Evolutionary conservation across 2,797 vertebrate species (phyloP), one percentile per base, ranked within the genome.

Genomic region (Myripristis murdjan): DNA sequence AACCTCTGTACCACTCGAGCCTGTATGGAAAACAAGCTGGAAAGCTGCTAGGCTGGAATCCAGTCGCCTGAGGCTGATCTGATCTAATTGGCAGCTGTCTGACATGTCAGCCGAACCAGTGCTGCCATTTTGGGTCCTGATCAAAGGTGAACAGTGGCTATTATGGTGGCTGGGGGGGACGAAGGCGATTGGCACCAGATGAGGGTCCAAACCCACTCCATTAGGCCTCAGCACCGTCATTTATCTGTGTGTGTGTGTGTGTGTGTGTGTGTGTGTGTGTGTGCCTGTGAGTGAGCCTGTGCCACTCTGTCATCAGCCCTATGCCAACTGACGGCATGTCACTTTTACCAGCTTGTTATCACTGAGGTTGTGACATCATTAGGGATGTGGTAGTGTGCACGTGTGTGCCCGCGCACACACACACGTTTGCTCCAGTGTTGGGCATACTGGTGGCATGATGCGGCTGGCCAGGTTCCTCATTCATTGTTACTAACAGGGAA

Each of bases 51-150:
- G 77, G 70, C 65, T 60, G 41, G 53, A 64, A 70, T 77, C 70
- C 77, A 79, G 64, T 83, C 5, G 88, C 92, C 92, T 65, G 71
- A 70, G 92, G 93, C 88, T 86, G 82, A 89, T 76, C 68, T 73
- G 61, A 75, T 84, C 86, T 93, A 94, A 94, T 92, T 92, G 92
- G 86, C 90, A 89, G 79, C 87, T 91, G 88, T 91, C 90, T 89
- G 87, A 85, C 84, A 64, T 82, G 84, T 90, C 83, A 82, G 82
- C 72, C 49, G 70, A 89, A 89, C 84, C 82, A 71, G 82, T 69
- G 60, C 78, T 78, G 78, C 77, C 83, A 77, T 79, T 84, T 75
- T 81, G 75, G 81, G 76, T 73, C 53, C 77, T 85, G 89, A 92
- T 92, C 91, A 92, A 84, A 91, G 84, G 85, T 89, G 85, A 86